Evolutionary conservation across 2,888 invertebrate species (phyloP).

Genomic region (Thereva nobilitata): DNA sequence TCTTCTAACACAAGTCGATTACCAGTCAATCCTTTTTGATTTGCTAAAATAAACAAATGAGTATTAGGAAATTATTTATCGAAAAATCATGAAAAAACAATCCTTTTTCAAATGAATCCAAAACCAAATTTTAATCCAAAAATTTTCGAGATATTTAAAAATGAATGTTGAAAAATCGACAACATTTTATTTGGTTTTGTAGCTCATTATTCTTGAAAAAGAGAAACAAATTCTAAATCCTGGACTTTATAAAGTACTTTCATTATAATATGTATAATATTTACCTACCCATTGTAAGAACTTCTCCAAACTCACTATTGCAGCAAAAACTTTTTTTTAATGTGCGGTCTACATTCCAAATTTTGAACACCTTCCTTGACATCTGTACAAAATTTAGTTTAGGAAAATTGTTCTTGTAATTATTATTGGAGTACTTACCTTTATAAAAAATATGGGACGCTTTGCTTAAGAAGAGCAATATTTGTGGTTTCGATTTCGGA

Average conservation of each 20-base stretch:
- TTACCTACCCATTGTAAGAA: no score
- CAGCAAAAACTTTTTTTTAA: neutral
- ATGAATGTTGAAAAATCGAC: no score
- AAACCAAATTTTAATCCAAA: no score
- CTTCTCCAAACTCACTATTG: neutral
- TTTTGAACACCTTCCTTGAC: neutral
- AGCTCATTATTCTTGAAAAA: neutral
- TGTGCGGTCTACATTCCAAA: constrained; percentile 3
- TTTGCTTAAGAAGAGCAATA: neutral
- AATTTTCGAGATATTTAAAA: no score
- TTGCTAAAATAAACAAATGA: neutral
- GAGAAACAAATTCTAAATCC: neutral
- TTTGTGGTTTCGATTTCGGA: neutral
- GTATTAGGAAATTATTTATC: no score
- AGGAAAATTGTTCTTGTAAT: neutral
- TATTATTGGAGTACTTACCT: neutral
- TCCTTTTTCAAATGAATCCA: no score
- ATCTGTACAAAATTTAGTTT: no score
- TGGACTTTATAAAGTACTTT: neutral
- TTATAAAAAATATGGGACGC: constrained; percentile 3
- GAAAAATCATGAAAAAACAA: no score
- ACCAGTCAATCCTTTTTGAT: neutral
- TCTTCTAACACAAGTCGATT: neutral
- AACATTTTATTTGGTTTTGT: no score
- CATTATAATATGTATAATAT: no score